Conservation (phyloP, 2,113 vertebrate species). For the Hydrochoerus hydrochaeris region DNA sequence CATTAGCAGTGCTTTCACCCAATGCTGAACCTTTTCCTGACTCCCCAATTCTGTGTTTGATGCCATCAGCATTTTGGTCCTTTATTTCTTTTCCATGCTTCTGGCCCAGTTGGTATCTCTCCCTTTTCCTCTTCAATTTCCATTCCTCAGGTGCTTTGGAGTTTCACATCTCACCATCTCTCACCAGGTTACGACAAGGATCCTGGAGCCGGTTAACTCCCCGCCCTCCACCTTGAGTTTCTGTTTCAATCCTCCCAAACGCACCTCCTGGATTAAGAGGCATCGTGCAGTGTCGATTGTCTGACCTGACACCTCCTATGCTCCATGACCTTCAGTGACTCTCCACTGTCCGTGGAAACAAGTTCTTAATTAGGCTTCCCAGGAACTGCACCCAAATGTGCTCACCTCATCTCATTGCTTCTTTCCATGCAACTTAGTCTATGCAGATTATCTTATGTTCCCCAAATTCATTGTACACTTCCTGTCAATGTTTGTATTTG, state of each 20-base stretch:
- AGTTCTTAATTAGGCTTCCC: not conserved
- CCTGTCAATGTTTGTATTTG: not conserved
- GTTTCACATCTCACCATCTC: not conserved
- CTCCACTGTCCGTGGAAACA: not conserved
- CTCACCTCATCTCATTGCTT: not conserved
- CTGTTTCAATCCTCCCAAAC: not conserved
- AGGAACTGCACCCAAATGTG: not conserved
- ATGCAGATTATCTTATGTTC: not conserved
- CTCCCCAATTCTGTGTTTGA: not conserved
- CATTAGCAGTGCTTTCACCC: not conserved
- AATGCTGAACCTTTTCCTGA: not conserved
- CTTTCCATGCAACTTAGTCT: not conserved
- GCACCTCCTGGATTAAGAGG: not conserved
- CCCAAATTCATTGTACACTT: not conserved
- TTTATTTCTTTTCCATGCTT: not conserved
- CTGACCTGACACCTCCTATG: not conserved
- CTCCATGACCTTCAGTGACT: not conserved
- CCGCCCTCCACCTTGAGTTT: not conserved
- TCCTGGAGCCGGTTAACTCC: fast-evolving
- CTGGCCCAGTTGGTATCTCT: not conserved
- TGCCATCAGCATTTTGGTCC: not conserved
- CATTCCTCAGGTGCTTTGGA: not conserved
- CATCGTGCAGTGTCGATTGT: not conserved
- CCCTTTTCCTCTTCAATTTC: not conserved
- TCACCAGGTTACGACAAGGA: not conserved